These are phyloP conservation scores for Corythoichthys haematopterus DNA, from an alignment of 2,113 vertebrate species.

Conservation along the genomic window DNA sequence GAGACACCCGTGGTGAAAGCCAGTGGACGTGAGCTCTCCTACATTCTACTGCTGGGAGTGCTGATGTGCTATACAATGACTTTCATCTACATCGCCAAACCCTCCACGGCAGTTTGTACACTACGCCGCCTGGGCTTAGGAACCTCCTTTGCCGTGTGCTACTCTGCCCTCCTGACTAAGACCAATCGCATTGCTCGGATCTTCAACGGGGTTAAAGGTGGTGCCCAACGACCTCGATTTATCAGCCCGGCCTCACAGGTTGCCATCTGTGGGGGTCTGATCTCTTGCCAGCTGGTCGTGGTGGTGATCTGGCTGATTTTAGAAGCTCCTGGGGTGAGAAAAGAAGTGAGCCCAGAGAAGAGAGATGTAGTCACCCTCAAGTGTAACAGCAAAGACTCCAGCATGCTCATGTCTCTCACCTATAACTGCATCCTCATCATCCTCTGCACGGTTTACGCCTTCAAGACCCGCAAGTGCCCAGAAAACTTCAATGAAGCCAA, in stretches of 20 bases:
- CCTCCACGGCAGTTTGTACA: slow-evolving; percentile 84
- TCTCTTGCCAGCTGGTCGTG: slow-evolving; percentile 92
- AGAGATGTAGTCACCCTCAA: slow-evolving; percentile 92
- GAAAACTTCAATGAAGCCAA: slow-evolving; percentile 99
- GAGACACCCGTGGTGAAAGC: slow-evolving; percentile 94
- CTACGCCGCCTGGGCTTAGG: slow-evolving; percentile 89
- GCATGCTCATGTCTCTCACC: slow-evolving; percentile 92
- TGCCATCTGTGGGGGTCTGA: slow-evolving; percentile 89
- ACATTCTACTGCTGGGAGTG: slow-evolving; percentile 90
- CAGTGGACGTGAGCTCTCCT: slow-evolving; percentile 94
- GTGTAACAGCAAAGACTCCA: slow-evolving; percentile 92
- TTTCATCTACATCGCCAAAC: slow-evolving; percentile 93
- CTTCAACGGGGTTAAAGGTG: slow-evolving; percentile 89
- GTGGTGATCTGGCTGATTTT: slow-evolving; percentile 89
- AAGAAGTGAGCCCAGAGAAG: slow-evolving; percentile 87
- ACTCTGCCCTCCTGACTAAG: slow-evolving; percentile 94
- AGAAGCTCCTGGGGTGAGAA: slow-evolving; percentile 87
- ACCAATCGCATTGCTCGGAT: slow-evolving; percentile 96
- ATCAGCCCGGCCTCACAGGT: slow-evolving; percentile 96
- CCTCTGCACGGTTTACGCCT: slow-evolving; percentile 96
- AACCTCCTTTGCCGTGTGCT: slow-evolving; percentile 93
- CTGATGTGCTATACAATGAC: slow-evolving; percentile 97
- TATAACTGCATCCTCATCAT: slow-evolving; percentile 96
- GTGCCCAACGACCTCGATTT: slow-evolving; percentile 88
- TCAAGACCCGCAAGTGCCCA: slow-evolving; percentile 97